phyloP scores from a whole-genome alignment of 2,797 vertebrate genomes.

The Aldrovandia affinis region DNA sequence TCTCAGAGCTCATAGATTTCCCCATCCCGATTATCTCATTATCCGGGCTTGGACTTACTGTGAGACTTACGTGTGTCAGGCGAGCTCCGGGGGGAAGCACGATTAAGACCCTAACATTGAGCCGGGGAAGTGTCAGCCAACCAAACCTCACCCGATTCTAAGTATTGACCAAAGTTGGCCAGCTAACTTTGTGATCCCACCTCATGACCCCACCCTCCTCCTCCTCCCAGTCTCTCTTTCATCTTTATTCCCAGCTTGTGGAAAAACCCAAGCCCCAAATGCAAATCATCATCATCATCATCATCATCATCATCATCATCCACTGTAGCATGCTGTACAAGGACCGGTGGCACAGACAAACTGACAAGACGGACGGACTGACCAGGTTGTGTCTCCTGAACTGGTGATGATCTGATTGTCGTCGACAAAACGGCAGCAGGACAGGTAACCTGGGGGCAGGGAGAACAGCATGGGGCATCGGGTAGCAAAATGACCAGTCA shows the following conservation, averaged over 20 bases:
- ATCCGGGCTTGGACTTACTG: neutral
- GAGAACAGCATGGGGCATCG: neutral
- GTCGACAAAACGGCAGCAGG: constrained; percentile 90
- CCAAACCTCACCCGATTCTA: too few species aligned
- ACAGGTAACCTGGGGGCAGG: constrained; percentile 81
- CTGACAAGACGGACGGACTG: constrained; percentile 50
- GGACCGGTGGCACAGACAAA: neutral
- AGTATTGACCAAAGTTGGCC: too few species aligned
- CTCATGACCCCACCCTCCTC: too few species aligned
- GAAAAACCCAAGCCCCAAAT: neutral
- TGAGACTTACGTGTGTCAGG: neutral
- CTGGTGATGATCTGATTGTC: constrained; percentile 96
- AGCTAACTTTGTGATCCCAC: too few species aligned
- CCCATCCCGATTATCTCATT: neutral
- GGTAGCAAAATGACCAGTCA: neutral
- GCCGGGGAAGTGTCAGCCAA: too few species aligned
- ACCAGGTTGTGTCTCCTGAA: constrained; percentile 94
- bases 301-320: neutral
- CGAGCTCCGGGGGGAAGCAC: too few species aligned
- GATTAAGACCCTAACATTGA: too few species aligned
- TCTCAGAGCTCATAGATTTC: neutral
- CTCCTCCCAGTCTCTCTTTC: neutral
- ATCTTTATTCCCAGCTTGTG: neutral
- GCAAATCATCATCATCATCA: too few species aligned
- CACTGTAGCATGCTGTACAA: neutral